Conservation (phyloP, 2,113 vertebrate genomes). For the Euleptes europaea region DNA sequence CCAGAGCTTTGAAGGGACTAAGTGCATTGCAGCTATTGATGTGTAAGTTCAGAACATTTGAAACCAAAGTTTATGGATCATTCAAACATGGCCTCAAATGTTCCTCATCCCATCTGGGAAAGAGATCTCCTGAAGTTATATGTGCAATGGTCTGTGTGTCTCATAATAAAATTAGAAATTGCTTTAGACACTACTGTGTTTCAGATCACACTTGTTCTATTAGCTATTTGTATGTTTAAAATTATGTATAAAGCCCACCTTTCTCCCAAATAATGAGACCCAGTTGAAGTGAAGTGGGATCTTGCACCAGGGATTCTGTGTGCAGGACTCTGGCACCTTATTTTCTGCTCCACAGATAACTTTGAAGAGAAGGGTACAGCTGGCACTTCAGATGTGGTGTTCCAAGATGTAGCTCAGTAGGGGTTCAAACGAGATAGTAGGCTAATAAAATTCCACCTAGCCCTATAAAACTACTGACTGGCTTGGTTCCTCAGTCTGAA, state of each 20-base stretch:
- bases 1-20: neutral
- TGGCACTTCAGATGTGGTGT: neutral
- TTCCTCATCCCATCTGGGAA: neutral
- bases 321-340: neutral
- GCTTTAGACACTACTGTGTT: neutral
- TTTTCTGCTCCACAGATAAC: neutral
- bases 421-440: neutral
- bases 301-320: neutral
- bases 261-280: neutral
- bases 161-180: neutral
- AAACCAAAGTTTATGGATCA: neutral
- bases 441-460: neutral
- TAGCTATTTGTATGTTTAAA: no score
- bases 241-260: neutral
- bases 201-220: neutral
- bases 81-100: neutral
- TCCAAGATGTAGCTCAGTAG: neutral
- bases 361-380: neutral
- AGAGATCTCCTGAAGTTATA: neutral
- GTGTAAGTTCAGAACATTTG: neutral
- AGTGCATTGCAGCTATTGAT: neutral
- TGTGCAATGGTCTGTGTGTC: neutral
- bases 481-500: neutral
- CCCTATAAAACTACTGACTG: neutral
- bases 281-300: neutral